Base-by-base conservation (phyloP, 30 jellyfish, hydroid and myxozoan species). In the Aurelia coerulea region DNA sequence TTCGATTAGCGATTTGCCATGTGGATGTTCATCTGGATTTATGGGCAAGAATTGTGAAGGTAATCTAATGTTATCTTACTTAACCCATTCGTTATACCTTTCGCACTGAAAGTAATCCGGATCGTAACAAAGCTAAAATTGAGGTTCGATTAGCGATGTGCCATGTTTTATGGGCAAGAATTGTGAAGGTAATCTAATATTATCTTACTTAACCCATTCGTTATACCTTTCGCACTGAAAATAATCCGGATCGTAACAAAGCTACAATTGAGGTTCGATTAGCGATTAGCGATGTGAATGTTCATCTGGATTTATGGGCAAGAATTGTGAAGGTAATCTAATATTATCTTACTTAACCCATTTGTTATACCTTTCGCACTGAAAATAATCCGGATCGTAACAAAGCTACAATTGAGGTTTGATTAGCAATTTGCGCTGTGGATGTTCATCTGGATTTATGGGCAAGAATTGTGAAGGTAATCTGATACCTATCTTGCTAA, bases 41-140 rank as follows among this genome's bases (percentile, higher is more conserved):
- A 68, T 88, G 88, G 98, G 98, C 65, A 72, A 73, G 65, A 78
- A 88, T 72, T 93, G 97, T 63, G 97, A 90, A 83, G 96, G 97
- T 90, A 68, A 50, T n/a, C 31, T 52, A 32, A 11, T 8, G 8
- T 13, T 2, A 60, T 60, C 70, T 60, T 16, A 16, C 70, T 60
- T 4, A 59, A 50, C 41, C 10, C 18, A 11, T 5, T 42, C 9
- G 15, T 54, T 19, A 32, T 50, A 2, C 1, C 31, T n/a, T 60
- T n/a, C 29, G 51, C 31, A n/a, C 51, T 19, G 59, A 68, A n/a
- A 33, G 50, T 46, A 46, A 37, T 37, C 46, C 4, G 4, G 46
- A 37, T 37, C 46, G 46, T 37, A 37, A 37, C 4, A 4, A 37
- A 4, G 46, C 4, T 2, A 37, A 1, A 37, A 37, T 4, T 37